A percentile compares a stretch with the other conserved stretches of the same genome.
Evolutionary conservation across 2,888 invertebrate genomes (phyloP).

Genomic region (Morpho achilles): DNA sequence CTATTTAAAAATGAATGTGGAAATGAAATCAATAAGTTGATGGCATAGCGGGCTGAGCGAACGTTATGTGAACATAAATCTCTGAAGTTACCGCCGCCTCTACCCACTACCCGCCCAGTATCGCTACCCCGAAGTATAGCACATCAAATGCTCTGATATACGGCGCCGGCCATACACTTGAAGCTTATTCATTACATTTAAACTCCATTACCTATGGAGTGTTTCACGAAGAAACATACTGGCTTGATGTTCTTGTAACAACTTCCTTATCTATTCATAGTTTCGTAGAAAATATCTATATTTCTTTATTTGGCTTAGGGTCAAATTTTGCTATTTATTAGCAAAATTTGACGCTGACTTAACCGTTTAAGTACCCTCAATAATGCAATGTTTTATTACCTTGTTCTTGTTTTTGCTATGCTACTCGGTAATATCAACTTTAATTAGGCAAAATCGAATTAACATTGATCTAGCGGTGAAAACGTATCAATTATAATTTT

Average conservation of each 20-base stretch:
- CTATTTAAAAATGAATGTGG: constrained; percentile 63
- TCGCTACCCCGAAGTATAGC: constrained; percentile 41
- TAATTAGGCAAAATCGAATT: no score
- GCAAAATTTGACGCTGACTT: no score
- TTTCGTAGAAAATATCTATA: no score
- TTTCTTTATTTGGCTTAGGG: no score
- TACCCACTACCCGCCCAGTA: constrained; percentile 16
- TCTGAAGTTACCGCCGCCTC: constrained; percentile 52
- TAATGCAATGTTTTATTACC: no score
- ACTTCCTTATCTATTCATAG: not conserved
- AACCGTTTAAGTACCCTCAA: no score
- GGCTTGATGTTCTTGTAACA: constrained; percentile 10
- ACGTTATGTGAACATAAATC: constrained; percentile 74
- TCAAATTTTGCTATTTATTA: no score
- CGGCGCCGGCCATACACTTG: constrained; percentile 43
- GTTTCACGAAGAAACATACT: constrained; percentile 24
- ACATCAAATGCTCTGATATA: constrained; percentile 55
- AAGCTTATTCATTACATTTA: constrained; percentile 55
- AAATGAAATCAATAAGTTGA: constrained; percentile 70
- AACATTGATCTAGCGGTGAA: no score
- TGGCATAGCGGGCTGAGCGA: constrained; percentile 57
- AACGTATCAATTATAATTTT: no score
- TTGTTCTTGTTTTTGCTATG: no score
- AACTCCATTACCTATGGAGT: constrained; percentile 33
- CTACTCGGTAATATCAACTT: no score